Evolutionary conservation across 2,113 vertebrate genomes (phyloP).

Genomic region (Calidris pygmaea): DNA sequence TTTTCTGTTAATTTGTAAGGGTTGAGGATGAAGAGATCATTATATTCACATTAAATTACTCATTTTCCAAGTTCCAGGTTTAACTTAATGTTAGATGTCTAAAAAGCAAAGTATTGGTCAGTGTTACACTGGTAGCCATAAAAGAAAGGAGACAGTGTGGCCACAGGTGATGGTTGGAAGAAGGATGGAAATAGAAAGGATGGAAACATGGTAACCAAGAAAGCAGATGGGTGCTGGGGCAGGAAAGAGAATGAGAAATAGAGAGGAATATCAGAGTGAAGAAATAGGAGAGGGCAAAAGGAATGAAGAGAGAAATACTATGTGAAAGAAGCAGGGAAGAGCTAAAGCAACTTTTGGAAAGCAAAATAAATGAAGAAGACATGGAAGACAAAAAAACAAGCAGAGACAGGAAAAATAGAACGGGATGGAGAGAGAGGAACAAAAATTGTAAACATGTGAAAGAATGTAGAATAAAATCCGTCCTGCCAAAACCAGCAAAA

Average conservation of each 20-base stretch:
- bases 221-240: neutral
- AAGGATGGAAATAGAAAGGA: neutral
- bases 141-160: neutral
- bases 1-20: neutral
- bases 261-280: neutral
- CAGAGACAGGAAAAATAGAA: neutral
- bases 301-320: neutral
- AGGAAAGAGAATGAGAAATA: neutral
- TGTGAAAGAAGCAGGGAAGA: neutral
- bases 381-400: neutral
- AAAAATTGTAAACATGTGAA: neutral
- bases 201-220: neutral
- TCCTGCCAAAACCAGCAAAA: neutral
- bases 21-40: neutral
- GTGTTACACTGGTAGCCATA: neutral
- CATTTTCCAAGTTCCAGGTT: neutral
- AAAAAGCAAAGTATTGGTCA: neutral
- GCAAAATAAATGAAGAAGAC: neutral
- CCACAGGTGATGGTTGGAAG: neutral
- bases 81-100: neutral
- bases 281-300: neutral
- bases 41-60: neutral
- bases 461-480: neutral
- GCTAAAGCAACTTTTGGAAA: neutral
- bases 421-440: neutral